phyloP scores from a whole-genome alignment of 2,113 vertebrate species.

The Phyllostomus discolor region DNA sequence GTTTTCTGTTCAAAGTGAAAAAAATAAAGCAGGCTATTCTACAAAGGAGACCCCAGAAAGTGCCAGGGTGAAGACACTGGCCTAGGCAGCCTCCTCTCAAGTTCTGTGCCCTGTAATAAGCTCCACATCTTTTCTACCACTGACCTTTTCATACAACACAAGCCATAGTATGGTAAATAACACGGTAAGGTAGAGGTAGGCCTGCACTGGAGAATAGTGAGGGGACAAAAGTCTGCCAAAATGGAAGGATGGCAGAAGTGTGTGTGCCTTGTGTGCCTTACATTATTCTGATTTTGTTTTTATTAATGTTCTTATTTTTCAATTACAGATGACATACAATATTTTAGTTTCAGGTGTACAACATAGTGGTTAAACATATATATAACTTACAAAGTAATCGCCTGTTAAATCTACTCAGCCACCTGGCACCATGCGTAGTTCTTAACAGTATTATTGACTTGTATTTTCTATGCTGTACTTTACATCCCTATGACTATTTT shows the following conservation, averaged over 20 bases:
- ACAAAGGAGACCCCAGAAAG: not conserved
- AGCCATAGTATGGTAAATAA: not conserved
- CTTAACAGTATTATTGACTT: not conserved
- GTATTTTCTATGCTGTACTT: not conserved
- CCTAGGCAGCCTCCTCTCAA: not conserved
- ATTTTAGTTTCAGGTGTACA: not conserved
- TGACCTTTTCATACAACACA: not conserved
- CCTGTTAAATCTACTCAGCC: not conserved
- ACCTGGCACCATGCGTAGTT: not conserved
- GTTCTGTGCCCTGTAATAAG: not conserved
- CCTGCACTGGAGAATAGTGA: not conserved
- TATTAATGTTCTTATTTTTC: not conserved
- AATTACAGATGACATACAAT: not conserved
- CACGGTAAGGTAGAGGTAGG: accelerated
- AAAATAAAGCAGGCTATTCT: not conserved
- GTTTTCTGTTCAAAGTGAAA: not conserved
- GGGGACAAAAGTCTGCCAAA: not conserved
- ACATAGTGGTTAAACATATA: not conserved
- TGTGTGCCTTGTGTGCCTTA: too few species aligned
- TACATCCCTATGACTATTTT: not conserved
- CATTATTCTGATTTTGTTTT: not conserved
- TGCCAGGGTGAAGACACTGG: not conserved
- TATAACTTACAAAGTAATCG: not conserved
- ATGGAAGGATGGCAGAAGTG: accelerated
- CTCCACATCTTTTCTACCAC: not conserved